These are phyloP conservation scores for Schlechtendalia chinensis DNA, from an alignment of 1,140 invertebrate genomes.

Conservation along the genomic window DNA sequence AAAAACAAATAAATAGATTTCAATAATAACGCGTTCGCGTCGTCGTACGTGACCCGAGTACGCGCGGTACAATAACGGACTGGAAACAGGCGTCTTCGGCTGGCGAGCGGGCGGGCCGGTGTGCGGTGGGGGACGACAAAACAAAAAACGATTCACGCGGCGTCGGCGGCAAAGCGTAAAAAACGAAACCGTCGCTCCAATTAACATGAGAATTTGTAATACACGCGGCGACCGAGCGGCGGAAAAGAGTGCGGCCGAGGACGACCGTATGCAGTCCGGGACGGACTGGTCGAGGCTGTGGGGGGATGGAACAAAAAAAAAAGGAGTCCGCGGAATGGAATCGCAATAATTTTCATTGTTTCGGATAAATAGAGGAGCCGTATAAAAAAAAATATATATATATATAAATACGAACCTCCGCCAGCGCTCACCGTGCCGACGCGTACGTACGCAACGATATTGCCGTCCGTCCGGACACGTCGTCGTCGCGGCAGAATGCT, in stretches of 20 bases:
- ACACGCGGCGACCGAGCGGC: neutral
- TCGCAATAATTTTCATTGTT: constrained; percentile 48
- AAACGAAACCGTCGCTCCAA: constrained; percentile 26
- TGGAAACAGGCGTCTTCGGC: neutral
- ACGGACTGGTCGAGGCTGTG: neutral
- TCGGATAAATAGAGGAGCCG: neutral
- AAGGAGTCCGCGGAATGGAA: constrained; percentile 16
- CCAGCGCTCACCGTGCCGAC: no score
- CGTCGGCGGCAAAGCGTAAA: neutral
- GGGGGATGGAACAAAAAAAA: no score
- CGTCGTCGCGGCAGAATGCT: constrained; percentile 41
- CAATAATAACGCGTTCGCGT: no score
- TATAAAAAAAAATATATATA: no score
- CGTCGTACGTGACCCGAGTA: no score
- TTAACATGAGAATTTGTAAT: constrained; percentile 45
- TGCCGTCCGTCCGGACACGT: constrained; percentile 37
- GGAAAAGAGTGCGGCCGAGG: neutral
- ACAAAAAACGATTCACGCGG: neutral
- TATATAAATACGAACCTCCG: no score
- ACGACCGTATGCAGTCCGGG: no score
- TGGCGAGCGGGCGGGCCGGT: neutral
- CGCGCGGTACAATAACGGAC: no score
- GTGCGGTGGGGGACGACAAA: neutral
- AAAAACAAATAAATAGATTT: no score
- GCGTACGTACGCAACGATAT: neutral